A percentile compares a stretch with the other conserved stretches of the same genome.
These are phyloP conservation scores for Gastrophryne carolinensis DNA, from an alignment of 2,797 vertebrate species.

Conservation along the genomic window DNA sequence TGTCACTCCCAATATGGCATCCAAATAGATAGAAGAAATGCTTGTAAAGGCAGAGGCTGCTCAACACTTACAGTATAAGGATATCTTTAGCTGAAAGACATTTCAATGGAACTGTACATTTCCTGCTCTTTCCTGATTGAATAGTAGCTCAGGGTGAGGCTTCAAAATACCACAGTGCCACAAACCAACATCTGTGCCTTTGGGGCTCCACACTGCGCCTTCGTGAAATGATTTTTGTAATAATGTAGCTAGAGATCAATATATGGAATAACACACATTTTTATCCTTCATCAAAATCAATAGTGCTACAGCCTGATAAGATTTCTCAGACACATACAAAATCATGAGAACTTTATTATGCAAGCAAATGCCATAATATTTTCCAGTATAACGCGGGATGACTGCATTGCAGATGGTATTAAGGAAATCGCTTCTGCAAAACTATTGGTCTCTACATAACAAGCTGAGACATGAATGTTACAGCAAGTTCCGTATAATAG, in stretches of 20 bases:
- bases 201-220: not conserved
- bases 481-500: not conserved
- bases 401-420: conserved; percentile 47
- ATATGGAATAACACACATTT: not conserved
- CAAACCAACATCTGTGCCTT: not conserved
- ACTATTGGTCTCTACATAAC: conserved; percentile 44
- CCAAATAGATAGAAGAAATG: too few species aligned
- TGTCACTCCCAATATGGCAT: too few species aligned
- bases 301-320: not conserved
- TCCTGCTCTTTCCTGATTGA: not conserved
- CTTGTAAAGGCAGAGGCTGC: too few species aligned
- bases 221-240: conserved; percentile 23
- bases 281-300: conserved; percentile 10
- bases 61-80: too few species aligned
- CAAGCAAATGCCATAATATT: conserved; percentile 28
- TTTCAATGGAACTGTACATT: not conserved
- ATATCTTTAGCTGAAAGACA: too few species aligned
- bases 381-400: conserved; percentile 33
- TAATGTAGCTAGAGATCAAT: conserved; percentile 29
- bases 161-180: conserved; percentile 10
- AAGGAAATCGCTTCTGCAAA: conserved; percentile 43
- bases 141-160: conserved; percentile 20
- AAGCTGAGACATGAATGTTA: conserved; percentile 31
- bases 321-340: not conserved
- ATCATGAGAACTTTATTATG: conserved; percentile 25